phyloP scores from a whole-genome alignment of 2,888 invertebrate genomes.

The Leptinotarsa peninsularis region DNA sequence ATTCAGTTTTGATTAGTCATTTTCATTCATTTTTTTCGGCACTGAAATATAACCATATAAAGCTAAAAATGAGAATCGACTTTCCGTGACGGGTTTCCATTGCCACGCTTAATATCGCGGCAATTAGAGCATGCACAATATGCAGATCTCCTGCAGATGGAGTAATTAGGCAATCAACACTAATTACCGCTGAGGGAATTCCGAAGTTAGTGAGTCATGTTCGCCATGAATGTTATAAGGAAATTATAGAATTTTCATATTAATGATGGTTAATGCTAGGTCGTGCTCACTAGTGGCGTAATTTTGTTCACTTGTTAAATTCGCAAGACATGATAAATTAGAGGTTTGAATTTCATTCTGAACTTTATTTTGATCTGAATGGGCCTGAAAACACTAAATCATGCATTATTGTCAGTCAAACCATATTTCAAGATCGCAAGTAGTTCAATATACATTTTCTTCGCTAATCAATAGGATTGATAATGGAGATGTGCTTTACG shows the following conservation, averaged over 20 bases:
- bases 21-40: no score
- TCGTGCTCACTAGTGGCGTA: neutral
- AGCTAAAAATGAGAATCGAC: slow-evolving; percentile 23
- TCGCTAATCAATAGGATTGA: no score
- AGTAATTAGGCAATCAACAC: slow-evolving; percentile 7
- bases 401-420: no score
- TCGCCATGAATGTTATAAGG: neutral
- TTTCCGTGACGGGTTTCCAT: slow-evolving; percentile 18
- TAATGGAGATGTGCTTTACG: no score
- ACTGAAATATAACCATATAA: no score
- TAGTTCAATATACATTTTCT: no score
- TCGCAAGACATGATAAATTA: no score
- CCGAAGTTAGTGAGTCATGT: slow-evolving; percentile 1
- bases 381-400: no score
- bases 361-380: no score
- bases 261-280: neutral
- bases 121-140: slow-evolving; percentile 30
- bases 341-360: no score
- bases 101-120: slow-evolving; percentile 30
- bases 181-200: slow-evolving; percentile 7
- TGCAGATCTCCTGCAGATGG: slow-evolving; percentile 22
- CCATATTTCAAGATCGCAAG: no score
- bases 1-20: no score
- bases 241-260: slow-evolving; percentile 14
- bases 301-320: neutral